Percentiles rank a stretch among this genome's conserved stretches.
phyloP scores from a whole-genome alignment of 2,888 invertebrate species.

The Lasioglossum zephyrum region DNA sequence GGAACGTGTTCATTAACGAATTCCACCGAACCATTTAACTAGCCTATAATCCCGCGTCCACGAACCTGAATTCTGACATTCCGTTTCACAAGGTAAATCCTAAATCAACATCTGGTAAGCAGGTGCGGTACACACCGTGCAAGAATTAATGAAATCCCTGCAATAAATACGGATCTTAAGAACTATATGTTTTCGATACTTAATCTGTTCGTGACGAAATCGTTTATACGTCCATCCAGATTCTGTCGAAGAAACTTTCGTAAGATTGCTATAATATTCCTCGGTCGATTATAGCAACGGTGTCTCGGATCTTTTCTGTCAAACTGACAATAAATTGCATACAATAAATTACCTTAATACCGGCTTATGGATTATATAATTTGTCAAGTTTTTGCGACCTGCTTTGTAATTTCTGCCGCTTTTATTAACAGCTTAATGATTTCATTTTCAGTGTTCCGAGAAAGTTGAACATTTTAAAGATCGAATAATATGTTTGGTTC shows the following conservation, averaged over 20 bases:
- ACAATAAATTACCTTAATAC: not conserved
- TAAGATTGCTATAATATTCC: not conserved
- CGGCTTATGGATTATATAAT: not conserved
- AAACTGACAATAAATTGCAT: not conserved
- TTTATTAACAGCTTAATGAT: not conserved
- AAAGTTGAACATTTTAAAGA: not conserved
- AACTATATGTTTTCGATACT: not conserved
- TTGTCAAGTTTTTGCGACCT: not conserved
- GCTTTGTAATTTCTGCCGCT: not conserved
- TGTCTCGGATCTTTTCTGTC: not conserved
- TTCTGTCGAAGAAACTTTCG: not conserved
- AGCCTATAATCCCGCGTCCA: not conserved
- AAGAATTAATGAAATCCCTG: not conserved
- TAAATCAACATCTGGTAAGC: not conserved
- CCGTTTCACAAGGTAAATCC: not conserved
- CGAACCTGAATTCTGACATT: not conserved
- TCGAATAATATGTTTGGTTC: no score
- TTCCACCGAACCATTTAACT: constrained; percentile 16
- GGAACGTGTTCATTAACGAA: constrained; percentile 27
- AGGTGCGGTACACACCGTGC: not conserved
- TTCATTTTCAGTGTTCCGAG: not conserved
- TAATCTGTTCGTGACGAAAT: not conserved
- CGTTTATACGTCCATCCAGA: not conserved
- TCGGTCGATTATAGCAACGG: not conserved
- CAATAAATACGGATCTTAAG: not conserved